Conservation (phyloP, 2,113 vertebrate species). For the Psilopsiagon aurifrons region DNA sequence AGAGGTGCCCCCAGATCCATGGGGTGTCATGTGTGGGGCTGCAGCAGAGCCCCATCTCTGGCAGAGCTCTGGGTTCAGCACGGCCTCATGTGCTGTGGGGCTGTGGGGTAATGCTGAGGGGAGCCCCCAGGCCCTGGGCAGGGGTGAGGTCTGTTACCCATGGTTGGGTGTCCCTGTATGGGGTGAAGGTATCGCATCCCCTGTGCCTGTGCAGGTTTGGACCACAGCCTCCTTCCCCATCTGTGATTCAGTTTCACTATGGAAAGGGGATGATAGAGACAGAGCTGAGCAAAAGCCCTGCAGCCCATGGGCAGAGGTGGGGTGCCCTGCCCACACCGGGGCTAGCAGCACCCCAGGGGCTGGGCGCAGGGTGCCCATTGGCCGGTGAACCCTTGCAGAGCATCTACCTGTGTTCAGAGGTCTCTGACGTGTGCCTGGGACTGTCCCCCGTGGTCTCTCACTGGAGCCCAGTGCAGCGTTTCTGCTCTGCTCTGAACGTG, state of each 20-base stretch:
- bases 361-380: background rate
- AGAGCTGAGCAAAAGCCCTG: background rate
- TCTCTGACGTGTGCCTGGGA: background rate
- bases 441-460: background rate
- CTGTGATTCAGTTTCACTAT: background rate
- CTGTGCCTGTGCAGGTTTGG: background rate
- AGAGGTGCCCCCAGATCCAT: background rate
- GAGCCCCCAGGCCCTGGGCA: background rate
- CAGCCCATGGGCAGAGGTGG: background rate
- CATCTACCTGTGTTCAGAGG: background rate
- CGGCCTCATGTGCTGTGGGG: background rate
- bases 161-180: fast-evolving
- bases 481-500: background rate
- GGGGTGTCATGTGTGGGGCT: fast-evolving
- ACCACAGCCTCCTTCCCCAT: background rate
- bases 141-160: background rate
- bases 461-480: background rate
- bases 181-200: background rate
- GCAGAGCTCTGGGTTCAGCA: fast-evolving
- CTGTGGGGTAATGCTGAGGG: background rate
- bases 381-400: background rate
- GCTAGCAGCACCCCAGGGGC: background rate
- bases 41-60: background rate
- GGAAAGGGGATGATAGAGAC: background rate
- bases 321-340: background rate